phyloP scores from a whole-genome alignment of 1,140 invertebrate genomes.

The Polypedilum pembai region DNA sequence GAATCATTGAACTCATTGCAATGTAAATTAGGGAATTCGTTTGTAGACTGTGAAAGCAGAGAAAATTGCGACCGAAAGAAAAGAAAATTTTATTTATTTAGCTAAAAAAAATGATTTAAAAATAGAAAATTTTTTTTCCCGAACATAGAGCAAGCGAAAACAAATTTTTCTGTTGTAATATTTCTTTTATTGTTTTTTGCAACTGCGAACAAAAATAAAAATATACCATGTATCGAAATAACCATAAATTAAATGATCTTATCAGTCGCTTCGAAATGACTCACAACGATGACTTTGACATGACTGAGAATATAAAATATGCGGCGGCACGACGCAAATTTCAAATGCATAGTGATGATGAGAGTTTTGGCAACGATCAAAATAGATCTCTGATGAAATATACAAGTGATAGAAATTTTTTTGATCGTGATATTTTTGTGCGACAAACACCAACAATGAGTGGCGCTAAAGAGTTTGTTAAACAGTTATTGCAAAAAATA shows the following conservation, averaged over 20 bases:
- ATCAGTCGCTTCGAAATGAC: conserved; percentile 19
- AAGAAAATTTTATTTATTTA: conserved; percentile 9
- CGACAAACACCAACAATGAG: neutral
- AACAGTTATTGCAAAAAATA: neutral
- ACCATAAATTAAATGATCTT: neutral
- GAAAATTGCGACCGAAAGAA: neutral
- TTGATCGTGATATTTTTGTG: neutral
- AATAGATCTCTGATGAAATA: conserved; percentile 20
- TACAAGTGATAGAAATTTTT: conserved; percentile 3
- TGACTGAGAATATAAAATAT: conserved; percentile 9
- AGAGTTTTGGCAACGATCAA: neutral
- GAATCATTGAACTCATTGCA: neutral
- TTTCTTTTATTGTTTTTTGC: conserved; percentile 17
- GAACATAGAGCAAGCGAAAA: neutral
- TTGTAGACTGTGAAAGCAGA: neutral
- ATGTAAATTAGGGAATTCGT: neutral
- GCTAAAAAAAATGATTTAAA: conserved; percentile 11
- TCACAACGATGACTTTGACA: neutral
- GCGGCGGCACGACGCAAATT: neutral
- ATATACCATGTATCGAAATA: neutral
- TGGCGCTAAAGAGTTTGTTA: conserved; percentile 1
- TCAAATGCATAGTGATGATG: neutral
- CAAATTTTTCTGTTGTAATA: neutral
- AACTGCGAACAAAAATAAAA: neutral
- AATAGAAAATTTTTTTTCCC: neutral